Conservation (phyloP, 35 echinoderm and acorn worm genomes). For the Lytechinus variegatus region DNA sequence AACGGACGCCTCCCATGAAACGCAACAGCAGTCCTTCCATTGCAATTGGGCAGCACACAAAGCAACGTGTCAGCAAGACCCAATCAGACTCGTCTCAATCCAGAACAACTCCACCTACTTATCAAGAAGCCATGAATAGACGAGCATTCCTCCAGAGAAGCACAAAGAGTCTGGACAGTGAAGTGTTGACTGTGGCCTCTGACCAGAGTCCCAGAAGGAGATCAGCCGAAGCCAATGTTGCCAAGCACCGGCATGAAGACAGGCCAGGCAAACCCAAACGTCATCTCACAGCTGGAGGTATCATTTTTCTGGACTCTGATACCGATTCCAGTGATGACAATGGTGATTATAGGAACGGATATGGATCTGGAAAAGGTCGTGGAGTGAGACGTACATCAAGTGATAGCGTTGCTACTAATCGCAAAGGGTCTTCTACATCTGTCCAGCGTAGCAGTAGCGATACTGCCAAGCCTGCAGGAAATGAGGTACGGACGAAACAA, state of each 20-base stretch:
- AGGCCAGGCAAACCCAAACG: conserved; percentile 23
- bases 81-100: neutral
- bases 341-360: conserved; percentile 42
- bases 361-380: conserved; percentile 21
- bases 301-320: conserved; percentile 68
- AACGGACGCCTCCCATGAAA: conserved; percentile 36
- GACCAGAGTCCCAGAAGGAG: conserved; percentile 46
- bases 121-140: conserved; percentile 80
- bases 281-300: conserved; percentile 46
- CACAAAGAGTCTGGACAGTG: conserved; percentile 55
- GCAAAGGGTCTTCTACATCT: conserved; percentile 30
- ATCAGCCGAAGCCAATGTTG: neutral
- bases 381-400: conserved; percentile 75
- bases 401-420: conserved; percentile 65
- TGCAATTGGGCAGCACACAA: neutral
- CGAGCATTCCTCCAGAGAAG: conserved; percentile 55
- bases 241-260: conserved; percentile 18
- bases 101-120: conserved; percentile 68
- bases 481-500: conserved; percentile 46
- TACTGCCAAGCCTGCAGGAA: conserved; percentile 44
- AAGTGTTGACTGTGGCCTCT: neutral
- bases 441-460: conserved; percentile 37
- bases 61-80: conserved; percentile 42
- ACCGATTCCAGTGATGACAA: conserved; percentile 74
- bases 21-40: conserved; percentile 24